Evolutionary conservation across 1,140 invertebrate genomes (phyloP), one percentile per base, ranked within the genome.

Genomic region (Xylocopa sonorina): DNA sequence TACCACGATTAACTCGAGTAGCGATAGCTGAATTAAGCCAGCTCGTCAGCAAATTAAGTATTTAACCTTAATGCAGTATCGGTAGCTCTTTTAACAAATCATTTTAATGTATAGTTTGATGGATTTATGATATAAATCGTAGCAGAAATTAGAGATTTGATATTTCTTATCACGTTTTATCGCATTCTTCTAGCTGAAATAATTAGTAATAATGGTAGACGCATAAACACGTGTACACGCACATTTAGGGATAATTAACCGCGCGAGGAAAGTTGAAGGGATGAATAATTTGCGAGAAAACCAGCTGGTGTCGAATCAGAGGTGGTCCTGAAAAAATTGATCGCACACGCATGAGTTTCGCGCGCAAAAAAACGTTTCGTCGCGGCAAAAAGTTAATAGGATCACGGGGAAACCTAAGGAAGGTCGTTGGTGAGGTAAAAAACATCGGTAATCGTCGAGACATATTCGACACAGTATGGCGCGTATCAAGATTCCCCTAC

Each of bases 401-500:
- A 58, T 66, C 32, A 32, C 55, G 29, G 63, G 38, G 12, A 55
- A 34, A 67, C 16, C 21, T 27, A 43, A 66, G 82, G 80, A 73
- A 55, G 76, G n/a, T 34, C 60, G 46, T 76, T 16, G 29, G 69
- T 32, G 38, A 4, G 38, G 14, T 53, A 76, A 84, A 86, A 86
- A 85, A 83, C 63, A 29, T 34, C 41, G 38, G 43, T 55, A 80
- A 82, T 81, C 67, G 73, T 67, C 68, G 57, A 46, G 55, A 75
- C 75, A 62, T 63, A 87, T 91, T 90, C 80, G 89, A 85, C 86
- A 91, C 90, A 88, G 88, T 91, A 90, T 91, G 90, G 83, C 74
- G 84, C 67, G 68, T 75, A 82, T 86, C 83, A 57, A 46, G 64
- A 78, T 78, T 86, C 84, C 85, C 87, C 88, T 87, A 88, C 73